These are phyloP conservation scores for Ptyas mucosa DNA, from an alignment of 2,113 vertebrate genomes.

Conservation along the genomic window DNA sequence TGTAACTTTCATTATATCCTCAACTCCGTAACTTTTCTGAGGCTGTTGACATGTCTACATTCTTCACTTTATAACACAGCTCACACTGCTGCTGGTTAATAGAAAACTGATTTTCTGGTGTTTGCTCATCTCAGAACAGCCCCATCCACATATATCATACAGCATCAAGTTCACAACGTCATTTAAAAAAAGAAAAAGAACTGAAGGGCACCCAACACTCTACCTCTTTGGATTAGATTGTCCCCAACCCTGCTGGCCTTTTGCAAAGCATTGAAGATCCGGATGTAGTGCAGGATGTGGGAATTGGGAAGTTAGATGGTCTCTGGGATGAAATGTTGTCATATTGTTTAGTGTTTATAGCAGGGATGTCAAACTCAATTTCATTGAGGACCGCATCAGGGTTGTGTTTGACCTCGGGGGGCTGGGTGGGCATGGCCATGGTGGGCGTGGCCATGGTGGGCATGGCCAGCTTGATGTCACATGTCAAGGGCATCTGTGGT, in stretches of 20 bases:
- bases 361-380: no score
- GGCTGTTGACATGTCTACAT: background rate
- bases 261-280: background rate
- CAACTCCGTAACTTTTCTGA: background rate
- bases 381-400: no score
- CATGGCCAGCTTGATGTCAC: no score
- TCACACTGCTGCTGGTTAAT: background rate
- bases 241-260: background rate
- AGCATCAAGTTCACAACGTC: background rate
- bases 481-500: no score
- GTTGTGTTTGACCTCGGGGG: no score
- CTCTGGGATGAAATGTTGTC: background rate
- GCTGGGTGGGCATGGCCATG: no score
- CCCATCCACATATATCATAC: background rate
- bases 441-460: no score
- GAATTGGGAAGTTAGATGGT: background rate
- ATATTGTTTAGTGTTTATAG: background rate
- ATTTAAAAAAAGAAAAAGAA: background rate
- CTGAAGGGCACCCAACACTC: background rate
- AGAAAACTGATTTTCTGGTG: background rate
- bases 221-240: background rate
- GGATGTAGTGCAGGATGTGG: background rate
- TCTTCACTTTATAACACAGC: background rate
- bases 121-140: background rate
- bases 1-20: background rate